Base-by-base conservation (phyloP, 2,888 invertebrate genomes). In the Mythimna loreyi region DNA sequence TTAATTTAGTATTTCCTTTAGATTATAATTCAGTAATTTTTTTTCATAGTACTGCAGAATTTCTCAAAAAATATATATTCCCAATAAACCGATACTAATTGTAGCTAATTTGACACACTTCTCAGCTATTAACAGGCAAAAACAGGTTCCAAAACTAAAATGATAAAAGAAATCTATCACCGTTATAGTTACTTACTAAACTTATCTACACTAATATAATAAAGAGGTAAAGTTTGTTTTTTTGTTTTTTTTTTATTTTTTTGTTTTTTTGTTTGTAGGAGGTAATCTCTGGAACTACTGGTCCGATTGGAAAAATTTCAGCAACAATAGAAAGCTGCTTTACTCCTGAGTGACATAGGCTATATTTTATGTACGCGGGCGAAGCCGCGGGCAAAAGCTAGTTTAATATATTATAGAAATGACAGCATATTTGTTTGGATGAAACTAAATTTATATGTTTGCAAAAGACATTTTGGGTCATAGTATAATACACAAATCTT, bases 381-480 rank as follows among this genome's bases (percentile, higher is more conserved):
- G n/a, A n/a, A n/a, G n/a, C n/a, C n/a, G n/a, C n/a, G n/a, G n/a
- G n/a, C n/a, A n/a, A n/a, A 85, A 87, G 86, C 86, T 89, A 88
- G 89, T 88, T 90, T 86, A 87, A 89, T 90, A 88, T 86, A 87
- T 89, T 89, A 87, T 85, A 85, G 79, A 81, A 88, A 86, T 85
- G 81, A 81, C 79, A 85, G 83, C 83, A 84, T 86, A 86, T 79
- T 79, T 82, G 65, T 72, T 68, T 36, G 19, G 71, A 86, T 78
- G 85, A 85, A 76, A 61, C 59, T 30, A 36, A 19, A 28, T 25
- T n/a, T 13, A 13, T 47, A 36, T 6, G 82, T 83, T 76, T 57
- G 56, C 55, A 8, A 33, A 50, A 59, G 67, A 21, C 76, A 55
- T 78, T 81, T 75, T 60, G 52, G 70, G 67, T 72, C 69, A 40